Evolutionary conservation across 2,888 invertebrate genomes (phyloP).

Genomic region (Torymus tubicola): DNA sequence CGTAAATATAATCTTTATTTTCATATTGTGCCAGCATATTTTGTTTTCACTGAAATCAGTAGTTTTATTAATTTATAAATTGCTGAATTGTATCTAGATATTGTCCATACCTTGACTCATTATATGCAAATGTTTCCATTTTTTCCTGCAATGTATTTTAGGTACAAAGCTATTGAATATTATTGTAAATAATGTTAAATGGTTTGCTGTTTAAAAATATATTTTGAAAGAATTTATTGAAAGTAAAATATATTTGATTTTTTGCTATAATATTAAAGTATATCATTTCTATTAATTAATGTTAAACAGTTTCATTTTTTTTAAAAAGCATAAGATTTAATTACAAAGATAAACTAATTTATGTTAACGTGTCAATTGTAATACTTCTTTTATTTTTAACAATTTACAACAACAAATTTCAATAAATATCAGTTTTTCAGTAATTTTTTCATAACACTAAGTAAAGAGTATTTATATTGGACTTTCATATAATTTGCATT

Average conservation of each 20-base stretch:
- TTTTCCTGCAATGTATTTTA: conserved; percentile 40
- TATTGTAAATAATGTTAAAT: conserved; percentile 55
- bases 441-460: not conserved
- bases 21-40: conserved; percentile 18
- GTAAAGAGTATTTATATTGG: conserved; percentile 5
- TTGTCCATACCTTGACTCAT: conserved; percentile 25
- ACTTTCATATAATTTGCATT: not conserved
- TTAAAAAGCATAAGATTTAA: not conserved
- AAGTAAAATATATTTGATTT: no score
- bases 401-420: not conserved
- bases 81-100: conserved; percentile 44
- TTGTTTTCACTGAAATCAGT: conserved; percentile 32
- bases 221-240: no score
- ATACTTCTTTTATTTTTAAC: not conserved
- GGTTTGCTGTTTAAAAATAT: conserved; percentile 41
- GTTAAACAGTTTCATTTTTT: not conserved
- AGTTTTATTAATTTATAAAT: conserved; percentile 35
- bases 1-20: conserved; percentile 27
- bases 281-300: no score
- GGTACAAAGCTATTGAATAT: conserved; percentile 25
- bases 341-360: no score
- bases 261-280: no score
- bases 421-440: not conserved
- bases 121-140: conserved; percentile 40
- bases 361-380: no score